Conservation (phyloP, 2,888 invertebrate species). For the Rhorus exstirpatorius region DNA sequence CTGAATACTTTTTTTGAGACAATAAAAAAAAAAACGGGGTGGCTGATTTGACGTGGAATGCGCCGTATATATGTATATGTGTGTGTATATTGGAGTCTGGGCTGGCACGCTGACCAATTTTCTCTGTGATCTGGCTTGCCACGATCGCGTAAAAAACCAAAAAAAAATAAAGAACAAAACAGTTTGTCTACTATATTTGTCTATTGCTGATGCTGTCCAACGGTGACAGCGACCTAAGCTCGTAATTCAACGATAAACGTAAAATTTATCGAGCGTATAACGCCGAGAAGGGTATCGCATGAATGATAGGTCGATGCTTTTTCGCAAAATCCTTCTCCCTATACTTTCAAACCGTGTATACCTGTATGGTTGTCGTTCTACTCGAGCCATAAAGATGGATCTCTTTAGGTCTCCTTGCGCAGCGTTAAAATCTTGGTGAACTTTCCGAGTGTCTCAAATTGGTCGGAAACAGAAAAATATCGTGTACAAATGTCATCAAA, state of each 20-base stretch:
- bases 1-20: too few species aligned
- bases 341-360: neutral
- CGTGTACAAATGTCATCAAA: too few species aligned
- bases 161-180: neutral
- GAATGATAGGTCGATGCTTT: slow-evolving; percentile 49
- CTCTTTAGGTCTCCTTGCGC: slow-evolving; percentile 1
- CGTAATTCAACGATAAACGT: slow-evolving; percentile 64
- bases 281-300: slow-evolving; percentile 24
- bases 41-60: too few species aligned
- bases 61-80: slow-evolving; percentile 14
- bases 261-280: slow-evolving; percentile 66
- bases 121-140: slow-evolving; percentile 25
- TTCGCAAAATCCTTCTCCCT: slow-evolving; percentile 27
- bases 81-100: neutral
- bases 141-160: slow-evolving; percentile 47
- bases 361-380: neutral
- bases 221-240: slow-evolving; percentile 45
- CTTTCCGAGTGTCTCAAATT: too few species aligned
- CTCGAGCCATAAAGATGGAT: slow-evolving; percentile 10
- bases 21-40: too few species aligned
- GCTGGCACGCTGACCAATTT: slow-evolving; percentile 50
- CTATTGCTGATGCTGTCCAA: slow-evolving; percentile 56
- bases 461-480: too few species aligned
- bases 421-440: neutral
- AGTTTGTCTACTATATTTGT: slow-evolving; percentile 36